Evolutionary conservation across 2,113 vertebrate genomes (phyloP).

Genomic region (Phyllostomus hastatus): DNA sequence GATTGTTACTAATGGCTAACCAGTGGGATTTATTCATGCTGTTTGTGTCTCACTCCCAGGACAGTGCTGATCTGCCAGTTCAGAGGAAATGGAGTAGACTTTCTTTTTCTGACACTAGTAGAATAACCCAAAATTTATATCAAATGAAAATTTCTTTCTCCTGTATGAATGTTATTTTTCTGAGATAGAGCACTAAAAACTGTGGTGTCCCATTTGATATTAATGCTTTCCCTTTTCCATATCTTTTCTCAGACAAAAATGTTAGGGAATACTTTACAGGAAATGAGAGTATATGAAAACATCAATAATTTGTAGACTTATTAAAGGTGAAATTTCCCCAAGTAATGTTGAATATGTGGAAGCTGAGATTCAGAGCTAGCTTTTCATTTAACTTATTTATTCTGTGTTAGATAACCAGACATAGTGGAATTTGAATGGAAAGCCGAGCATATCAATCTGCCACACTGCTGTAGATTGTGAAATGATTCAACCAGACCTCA

Average conservation of each 20-base stretch:
- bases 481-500: not conserved
- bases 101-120: not conserved
- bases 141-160: not conserved
- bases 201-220: not conserved
- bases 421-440: not conserved
- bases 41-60: not conserved
- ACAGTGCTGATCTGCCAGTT: not conserved
- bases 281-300: not conserved
- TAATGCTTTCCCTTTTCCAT: not conserved
- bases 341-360: not conserved
- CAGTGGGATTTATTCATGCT: not conserved
- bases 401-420: not conserved
- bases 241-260: not conserved
- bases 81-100: not conserved
- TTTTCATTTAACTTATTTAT: not conserved
- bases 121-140: not conserved
- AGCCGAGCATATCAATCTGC: not conserved
- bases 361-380: not conserved
- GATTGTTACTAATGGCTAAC: not conserved
- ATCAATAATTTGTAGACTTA: not conserved
- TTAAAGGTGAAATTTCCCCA: not conserved
- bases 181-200: not conserved
- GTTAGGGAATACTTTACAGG: not conserved
- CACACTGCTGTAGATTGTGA: not conserved
- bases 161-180: not conserved